phyloP scores from a whole-genome alignment of 2,797 vertebrate species.

The Natrix natrix region DNA sequence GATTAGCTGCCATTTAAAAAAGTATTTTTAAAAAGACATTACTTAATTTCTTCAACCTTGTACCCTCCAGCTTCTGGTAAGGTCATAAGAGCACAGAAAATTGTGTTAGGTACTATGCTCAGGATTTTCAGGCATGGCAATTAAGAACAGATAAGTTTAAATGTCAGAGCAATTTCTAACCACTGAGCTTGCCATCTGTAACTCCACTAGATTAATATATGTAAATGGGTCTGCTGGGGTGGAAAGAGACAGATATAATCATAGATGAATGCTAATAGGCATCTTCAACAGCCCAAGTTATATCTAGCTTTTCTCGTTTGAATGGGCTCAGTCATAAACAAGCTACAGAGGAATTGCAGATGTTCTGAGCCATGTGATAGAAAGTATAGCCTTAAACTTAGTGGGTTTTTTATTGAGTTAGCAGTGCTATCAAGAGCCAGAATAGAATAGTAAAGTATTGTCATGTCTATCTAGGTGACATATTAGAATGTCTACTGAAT shows the following conservation, averaged over 20 bases:
- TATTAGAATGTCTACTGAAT: neutral
- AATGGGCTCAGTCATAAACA: neutral
- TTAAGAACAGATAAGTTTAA: neutral
- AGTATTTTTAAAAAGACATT: neutral
- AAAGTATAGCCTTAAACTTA: neutral
- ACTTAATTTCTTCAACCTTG: neutral
- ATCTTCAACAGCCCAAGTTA: neutral
- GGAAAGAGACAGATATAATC: conserved; percentile 6
- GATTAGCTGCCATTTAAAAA: neutral
- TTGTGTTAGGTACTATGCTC: neutral
- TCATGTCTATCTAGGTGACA: neutral
- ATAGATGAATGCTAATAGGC: neutral
- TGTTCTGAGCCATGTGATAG: neutral
- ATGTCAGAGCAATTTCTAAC: neutral
- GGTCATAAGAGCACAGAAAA: neutral
- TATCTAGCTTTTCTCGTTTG: neutral
- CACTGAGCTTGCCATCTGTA: neutral
- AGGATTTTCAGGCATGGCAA: neutral
- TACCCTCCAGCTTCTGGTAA: neutral
- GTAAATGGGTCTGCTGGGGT: neutral
- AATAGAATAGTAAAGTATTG: neutral
- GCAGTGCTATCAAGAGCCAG: neutral
- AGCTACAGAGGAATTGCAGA: neutral
- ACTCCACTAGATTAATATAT: neutral
- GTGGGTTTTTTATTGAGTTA: neutral